A percentile compares a stretch with the other conserved stretches of the same genome.
Evolutionary conservation across 2,888 invertebrate species (phyloP).

Genomic region (Epicampocera succincta): DNA sequence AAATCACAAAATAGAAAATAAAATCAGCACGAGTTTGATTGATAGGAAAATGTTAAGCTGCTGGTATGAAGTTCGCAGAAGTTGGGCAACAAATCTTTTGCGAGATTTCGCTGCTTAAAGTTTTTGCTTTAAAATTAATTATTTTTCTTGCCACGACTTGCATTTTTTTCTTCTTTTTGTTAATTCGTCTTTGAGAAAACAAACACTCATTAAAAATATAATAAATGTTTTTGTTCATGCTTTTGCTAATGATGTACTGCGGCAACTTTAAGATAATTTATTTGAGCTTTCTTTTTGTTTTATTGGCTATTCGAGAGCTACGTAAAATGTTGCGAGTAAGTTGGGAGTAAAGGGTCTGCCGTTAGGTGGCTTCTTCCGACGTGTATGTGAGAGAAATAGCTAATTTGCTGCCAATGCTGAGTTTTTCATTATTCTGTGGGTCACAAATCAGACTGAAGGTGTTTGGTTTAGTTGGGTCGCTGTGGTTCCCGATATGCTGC

Average conservation of each 20-base stretch:
- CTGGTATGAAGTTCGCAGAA: neutral
- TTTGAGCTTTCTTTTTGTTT: constrained; percentile 10
- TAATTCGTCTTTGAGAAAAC: neutral
- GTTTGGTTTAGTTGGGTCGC: too few relatives aligned
- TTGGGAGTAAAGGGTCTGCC: neutral
- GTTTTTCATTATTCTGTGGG: too few relatives aligned
- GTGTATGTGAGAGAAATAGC: too few relatives aligned
- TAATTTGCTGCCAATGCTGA: too few relatives aligned
- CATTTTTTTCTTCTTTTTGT: neutral
- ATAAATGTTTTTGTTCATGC: neutral
- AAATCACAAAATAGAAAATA: constrained; percentile 17
- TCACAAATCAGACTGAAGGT: too few relatives aligned
- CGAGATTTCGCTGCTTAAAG: constrained; percentile 11
- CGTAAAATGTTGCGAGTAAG: neutral
- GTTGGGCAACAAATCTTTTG: neutral
- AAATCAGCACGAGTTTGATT: constrained; percentile 35
- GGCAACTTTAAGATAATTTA: constrained; percentile 6
- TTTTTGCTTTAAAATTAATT: constrained; percentile 19
- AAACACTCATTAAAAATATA: constrained; percentile 18
- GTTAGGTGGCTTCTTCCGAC: too few relatives aligned
- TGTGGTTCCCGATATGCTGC: too few relatives aligned
- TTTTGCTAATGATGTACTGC: constrained; percentile 36
- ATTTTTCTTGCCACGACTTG: neutral
- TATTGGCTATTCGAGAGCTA: neutral
- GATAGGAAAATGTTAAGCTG: constrained; percentile 1